phyloP scores from a whole-genome alignment of 2,888 invertebrate species.

The Pterobdella sp. region DNA sequence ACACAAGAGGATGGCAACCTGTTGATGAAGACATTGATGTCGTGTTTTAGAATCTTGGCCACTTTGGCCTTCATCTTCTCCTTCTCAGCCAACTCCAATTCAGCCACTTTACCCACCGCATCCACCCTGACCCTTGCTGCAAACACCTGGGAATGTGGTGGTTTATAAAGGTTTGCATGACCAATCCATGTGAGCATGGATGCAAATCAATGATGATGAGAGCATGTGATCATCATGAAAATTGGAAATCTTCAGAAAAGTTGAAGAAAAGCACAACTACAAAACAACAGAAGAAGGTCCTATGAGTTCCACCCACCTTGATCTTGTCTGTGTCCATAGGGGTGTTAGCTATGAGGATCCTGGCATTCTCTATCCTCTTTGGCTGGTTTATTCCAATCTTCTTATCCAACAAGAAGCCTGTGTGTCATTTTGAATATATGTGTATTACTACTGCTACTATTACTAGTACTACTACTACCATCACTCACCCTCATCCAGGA shows the following conservation, averaged over 20 bases:
- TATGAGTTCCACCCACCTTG: conserved; percentile 56
- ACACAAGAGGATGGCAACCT: conserved; percentile 54
- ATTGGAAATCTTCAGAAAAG: not conserved
- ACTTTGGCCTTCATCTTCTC: conserved; percentile 99
- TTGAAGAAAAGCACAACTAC: not conserved
- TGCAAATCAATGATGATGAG: not conserved
- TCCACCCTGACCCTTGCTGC: conserved; percentile 72
- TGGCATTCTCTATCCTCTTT: conserved; percentile 84
- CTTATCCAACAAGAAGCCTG: conserved; percentile 84
- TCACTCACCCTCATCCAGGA: conserved; percentile 66
- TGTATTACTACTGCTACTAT: too few species aligned
- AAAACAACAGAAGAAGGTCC: not conserved
- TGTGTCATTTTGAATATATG: not conserved
- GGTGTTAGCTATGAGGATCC: conserved; percentile 94
- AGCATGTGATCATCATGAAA: not conserved
- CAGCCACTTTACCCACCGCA: conserved; percentile 72
- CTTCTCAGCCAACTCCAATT: conserved; percentile 92
- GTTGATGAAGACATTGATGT: conserved; percentile 95
- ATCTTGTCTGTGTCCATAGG: conserved; percentile 99
- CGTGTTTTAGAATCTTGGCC: conserved; percentile 83
- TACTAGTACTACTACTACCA: too few species aligned
- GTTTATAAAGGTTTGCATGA: not conserved
- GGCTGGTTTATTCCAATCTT: conserved; percentile 96
- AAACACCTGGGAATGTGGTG: conserved; percentile 59
- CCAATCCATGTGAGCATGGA: not conserved